Conservation (phyloP, 2,888 invertebrate species). For the Aleiodes alternator region DNA sequence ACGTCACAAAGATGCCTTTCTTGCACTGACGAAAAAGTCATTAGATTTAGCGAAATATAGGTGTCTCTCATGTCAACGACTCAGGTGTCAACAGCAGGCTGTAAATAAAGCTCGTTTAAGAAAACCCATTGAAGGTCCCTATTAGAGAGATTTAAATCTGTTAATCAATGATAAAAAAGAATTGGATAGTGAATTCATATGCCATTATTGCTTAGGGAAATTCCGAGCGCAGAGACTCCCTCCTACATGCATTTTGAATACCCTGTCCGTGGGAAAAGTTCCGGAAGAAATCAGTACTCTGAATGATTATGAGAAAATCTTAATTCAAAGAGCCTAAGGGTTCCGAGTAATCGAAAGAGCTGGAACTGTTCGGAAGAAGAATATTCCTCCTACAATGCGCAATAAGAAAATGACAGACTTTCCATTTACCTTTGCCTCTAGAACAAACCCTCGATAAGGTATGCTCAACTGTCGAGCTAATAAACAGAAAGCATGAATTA, state of each 20-base stretch:
- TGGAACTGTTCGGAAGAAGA: slow-evolving; percentile 54
- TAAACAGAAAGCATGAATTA: too few species aligned
- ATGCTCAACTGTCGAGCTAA: slow-evolving; percentile 42
- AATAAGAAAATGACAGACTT: slow-evolving; percentile 55
- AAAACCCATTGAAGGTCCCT: background rate
- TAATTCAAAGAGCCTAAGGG: too few species aligned
- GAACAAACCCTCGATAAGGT: slow-evolving; percentile 64
- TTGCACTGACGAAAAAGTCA: background rate
- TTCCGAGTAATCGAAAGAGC: too few species aligned
- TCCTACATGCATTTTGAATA: too few species aligned
- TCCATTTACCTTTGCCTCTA: slow-evolving; percentile 62
- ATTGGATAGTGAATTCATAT: slow-evolving; percentile 12
- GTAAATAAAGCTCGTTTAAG: background rate
- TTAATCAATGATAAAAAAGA: slow-evolving; percentile 29
- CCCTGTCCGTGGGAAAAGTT: too few species aligned
- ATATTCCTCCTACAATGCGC: slow-evolving; percentile 58
- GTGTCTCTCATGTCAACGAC: slow-evolving; percentile 27
- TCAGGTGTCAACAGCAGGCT: background rate
- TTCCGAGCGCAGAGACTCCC: too few species aligned
- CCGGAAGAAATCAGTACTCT: too few species aligned
- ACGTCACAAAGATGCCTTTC: slow-evolving; percentile 16
- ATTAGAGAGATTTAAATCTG: slow-evolving; percentile 43
- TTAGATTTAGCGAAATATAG: background rate
- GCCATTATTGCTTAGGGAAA: too few species aligned
- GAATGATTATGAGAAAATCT: too few species aligned